phyloP scores from a whole-genome alignment of 2,797 vertebrate genomes.

The Microhierax caerulescens region DNA sequence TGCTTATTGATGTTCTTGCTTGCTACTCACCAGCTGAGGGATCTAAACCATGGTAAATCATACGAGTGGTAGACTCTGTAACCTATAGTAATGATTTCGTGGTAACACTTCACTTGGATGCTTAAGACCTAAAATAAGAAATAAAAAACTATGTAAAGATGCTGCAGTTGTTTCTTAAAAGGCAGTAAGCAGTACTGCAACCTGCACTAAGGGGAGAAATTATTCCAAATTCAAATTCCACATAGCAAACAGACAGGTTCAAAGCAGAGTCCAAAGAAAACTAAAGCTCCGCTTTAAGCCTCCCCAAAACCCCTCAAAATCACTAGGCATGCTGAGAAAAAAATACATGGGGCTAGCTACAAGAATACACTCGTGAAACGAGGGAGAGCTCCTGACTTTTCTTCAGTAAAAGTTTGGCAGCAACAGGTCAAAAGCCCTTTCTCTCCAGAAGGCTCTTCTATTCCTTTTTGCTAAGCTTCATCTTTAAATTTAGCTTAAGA shows the following conservation, averaged over 20 bases:
- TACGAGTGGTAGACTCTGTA: slow-evolving; percentile 96
- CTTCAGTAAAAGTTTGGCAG: background rate
- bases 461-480: background rate
- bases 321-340: background rate
- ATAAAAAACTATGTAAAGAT: background rate
- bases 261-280: background rate
- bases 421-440: background rate
- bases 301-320: background rate
- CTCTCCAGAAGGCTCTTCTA: background rate
- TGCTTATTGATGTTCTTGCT: background rate
- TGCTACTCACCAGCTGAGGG: slow-evolving; percentile 90
- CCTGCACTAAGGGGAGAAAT: background rate
- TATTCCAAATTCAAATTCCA: background rate
- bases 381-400: background rate
- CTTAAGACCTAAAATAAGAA: slow-evolving; percentile 85
- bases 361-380: background rate
- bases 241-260: background rate
- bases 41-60: slow-evolving; percentile 95
- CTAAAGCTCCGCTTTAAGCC: background rate
- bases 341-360: background rate
- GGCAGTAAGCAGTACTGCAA: background rate
- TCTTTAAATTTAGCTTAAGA: background rate
- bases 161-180: background rate
- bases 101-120: slow-evolving; percentile 97
- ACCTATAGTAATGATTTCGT: slow-evolving; percentile 97